phyloP scores from a whole-genome alignment of 2,888 invertebrate species.

The Melolontha melolontha region DNA sequence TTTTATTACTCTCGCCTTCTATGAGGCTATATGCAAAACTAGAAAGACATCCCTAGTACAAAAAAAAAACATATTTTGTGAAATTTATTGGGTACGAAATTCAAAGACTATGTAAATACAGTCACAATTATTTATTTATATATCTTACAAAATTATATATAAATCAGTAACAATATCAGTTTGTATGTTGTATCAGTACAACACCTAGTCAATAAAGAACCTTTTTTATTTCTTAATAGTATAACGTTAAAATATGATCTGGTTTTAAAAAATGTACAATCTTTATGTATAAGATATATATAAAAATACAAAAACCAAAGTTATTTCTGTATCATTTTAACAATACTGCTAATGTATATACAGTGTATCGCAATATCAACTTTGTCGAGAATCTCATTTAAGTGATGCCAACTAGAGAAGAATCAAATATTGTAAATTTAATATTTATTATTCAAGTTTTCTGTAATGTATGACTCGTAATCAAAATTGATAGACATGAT shows the following conservation, averaged over 20 bases:
- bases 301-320: conserved; percentile 17
- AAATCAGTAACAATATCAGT: conserved; percentile 24
- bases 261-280: not conserved
- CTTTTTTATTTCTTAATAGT: not conserved
- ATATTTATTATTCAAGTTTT: no score
- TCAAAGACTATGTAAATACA: conserved; percentile 10
- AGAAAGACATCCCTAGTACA: no score
- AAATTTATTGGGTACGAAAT: conserved; percentile 11
- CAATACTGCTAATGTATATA: conserved; percentile 10
- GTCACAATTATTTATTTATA: conserved; percentile 7
- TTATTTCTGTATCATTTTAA: conserved; percentile 14
- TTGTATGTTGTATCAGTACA: conserved; percentile 8
- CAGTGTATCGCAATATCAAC: conserved; percentile 16
- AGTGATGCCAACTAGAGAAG: no score
- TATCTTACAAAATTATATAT: conserved; percentile 18
- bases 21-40: no score
- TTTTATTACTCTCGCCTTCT: no score
- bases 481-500: no score
- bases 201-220: conserved; percentile 7
- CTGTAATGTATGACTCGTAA: no score
- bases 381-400: not conserved
- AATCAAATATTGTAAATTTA: no score
- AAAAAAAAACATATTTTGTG: not conserved
- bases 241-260: no score
- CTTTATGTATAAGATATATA: conserved; percentile 8